These are phyloP conservation scores for Megamerina dolium DNA, from an alignment of 2,888 invertebrate species.

Conservation along the genomic window DNA sequence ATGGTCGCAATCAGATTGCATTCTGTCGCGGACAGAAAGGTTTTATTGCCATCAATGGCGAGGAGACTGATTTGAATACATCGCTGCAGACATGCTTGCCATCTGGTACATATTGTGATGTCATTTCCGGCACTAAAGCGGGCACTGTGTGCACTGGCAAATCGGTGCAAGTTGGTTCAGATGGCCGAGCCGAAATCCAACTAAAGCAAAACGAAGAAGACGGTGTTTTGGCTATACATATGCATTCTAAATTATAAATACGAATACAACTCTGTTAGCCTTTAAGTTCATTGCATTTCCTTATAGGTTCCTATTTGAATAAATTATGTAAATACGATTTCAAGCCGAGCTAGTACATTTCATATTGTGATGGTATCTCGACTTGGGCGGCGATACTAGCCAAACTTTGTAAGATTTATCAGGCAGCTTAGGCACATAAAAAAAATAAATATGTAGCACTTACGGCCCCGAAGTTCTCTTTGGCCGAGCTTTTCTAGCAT, in stretches of 20 bases:
- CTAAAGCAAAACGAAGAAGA: conserved; percentile 49
- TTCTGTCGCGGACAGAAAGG: conserved; percentile 72
- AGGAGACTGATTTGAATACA: conserved; percentile 55
- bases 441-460: too few relatives aligned
- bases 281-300: too few relatives aligned
- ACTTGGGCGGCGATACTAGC: conserved; percentile 57
- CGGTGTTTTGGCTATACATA: conserved; percentile 67
- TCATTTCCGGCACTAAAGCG: conserved; percentile 64
- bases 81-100: conserved; percentile 62
- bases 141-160: conserved; percentile 40
- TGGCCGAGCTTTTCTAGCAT: too few relatives aligned
- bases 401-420: too few relatives aligned
- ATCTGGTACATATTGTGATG: conserved; percentile 76
- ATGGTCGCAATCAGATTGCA: conserved; percentile 74
- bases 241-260: conserved; percentile 41
- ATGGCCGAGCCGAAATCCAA: conserved; percentile 34
- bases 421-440: too few relatives aligned
- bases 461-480: too few relatives aligned
- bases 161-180: conserved; percentile 30
- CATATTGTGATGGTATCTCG: too few relatives aligned
- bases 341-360: too few relatives aligned
- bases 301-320: too few relatives aligned
- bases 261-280: too few relatives aligned
- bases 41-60: conserved; percentile 73
- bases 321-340: too few relatives aligned